phyloP scores from a whole-genome alignment of 2,113 vertebrate genomes.

The Triplophysa siluroides region DNA sequence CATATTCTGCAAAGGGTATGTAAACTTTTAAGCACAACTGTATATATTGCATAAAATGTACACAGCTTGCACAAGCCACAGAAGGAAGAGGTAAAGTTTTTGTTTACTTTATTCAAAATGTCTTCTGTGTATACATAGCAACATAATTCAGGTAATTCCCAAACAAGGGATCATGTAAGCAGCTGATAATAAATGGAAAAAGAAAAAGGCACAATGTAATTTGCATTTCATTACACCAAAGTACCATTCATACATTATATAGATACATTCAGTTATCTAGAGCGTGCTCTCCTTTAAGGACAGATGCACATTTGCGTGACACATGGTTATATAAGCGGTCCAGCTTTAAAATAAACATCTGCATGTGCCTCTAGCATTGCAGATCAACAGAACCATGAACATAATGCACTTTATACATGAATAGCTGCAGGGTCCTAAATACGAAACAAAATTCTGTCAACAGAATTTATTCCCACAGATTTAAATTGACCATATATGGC shows the following conservation, averaged over 20 bases:
- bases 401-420: conserved; percentile 10
- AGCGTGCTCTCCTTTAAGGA: background rate
- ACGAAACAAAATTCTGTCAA: conserved; percentile 1
- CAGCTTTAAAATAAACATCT: conserved; percentile 13
- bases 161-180: conserved; percentile 15
- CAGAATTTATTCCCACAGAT: background rate
- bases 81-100: background rate
- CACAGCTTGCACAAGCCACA: too few relatives aligned
- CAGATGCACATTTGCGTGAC: conserved; percentile 14
- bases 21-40: too few relatives aligned
- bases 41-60: too few relatives aligned
- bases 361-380: conserved; percentile 11
- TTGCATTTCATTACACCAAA: conserved; percentile 2
- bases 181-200: conserved; percentile 22
- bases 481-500: background rate
- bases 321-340: conserved; percentile 11
- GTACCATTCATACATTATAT: conserved; percentile 19
- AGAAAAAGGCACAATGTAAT: conserved; percentile 49
- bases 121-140: conserved; percentile 13
- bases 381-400: conserved; percentile 9
- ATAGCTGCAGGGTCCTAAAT: conserved; percentile 8
- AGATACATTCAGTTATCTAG: conserved; percentile 41
- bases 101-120: conserved; percentile 20
- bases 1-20: too few relatives aligned
- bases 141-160: conserved; percentile 9